Conservation (phyloP, 1,140 invertebrate genomes). For the Atopsyche davidsoni region DNA sequence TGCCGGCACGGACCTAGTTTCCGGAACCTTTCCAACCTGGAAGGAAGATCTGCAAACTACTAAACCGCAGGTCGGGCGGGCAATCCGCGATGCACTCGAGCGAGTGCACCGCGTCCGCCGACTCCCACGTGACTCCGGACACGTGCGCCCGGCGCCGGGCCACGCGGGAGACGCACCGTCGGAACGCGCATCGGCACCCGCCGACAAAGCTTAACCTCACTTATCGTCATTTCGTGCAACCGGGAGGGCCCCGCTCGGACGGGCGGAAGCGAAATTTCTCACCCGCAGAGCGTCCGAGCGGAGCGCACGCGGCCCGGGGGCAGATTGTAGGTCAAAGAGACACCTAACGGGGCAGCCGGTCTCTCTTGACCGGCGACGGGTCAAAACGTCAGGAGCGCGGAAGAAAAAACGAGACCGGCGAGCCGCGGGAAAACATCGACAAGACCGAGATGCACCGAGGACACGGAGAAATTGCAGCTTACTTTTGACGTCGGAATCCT, state of each 20-base stretch:
- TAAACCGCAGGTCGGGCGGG: no score
- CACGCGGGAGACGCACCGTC: neutral
- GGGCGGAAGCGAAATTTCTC: neutral
- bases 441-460: neutral
- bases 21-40: no score
- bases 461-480: neutral
- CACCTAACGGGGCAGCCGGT: slow-evolving; percentile 24
- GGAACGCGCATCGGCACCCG: neutral
- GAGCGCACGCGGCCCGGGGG: slow-evolving; percentile 1
- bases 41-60: no score
- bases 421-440: neutral
- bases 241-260: neutral
- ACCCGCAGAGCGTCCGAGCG: neutral
- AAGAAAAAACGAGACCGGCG: neutral
- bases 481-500: slow-evolving; percentile 13
- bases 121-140: neutral
- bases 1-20: no score
- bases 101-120: neutral
- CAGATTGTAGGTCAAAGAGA: slow-evolving; percentile 26
- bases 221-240: neutral
- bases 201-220: neutral
- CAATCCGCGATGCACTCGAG: no score
- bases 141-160: neutral
- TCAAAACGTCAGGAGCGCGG: neutral
- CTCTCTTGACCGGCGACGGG: slow-evolving; percentile 12